Evolutionary conservation across 2,888 invertebrate genomes (phyloP), one percentile per base, ranked within the genome.

Genomic region (Leucoma salicis): DNA sequence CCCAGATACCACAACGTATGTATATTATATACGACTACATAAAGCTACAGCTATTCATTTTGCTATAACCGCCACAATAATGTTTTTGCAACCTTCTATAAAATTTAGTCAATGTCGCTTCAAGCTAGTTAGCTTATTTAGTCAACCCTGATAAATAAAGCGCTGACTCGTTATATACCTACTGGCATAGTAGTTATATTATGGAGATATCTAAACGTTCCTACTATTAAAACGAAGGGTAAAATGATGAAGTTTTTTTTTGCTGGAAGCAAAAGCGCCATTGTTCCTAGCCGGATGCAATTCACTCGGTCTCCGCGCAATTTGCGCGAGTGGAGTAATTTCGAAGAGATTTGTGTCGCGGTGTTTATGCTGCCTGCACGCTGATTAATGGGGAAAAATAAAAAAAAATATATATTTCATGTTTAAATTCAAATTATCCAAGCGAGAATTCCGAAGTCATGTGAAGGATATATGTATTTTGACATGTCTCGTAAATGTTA

Each of bases 211-310:
- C 42, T 53, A 57, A 47, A 50, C 57, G 57, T 61, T 51, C 45
- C 54, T 53, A 65, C 63, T 58, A 59, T 70, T 70, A 78, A 70
- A 80, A 77, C 67, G 73, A 74, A 74, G 74, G 70, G 67, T 75
- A 73, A 78, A 82, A 81, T 79, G 74, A 82, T 78, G 82, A 75
- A 67, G 71, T 74, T 81, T 76, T 31, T 62, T 74, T 77, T 64
- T 77, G 72, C 74, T 71, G 66, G 73, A 72, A 76, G 82, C 79
- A 65, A 78, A 78, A 83, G 82, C 76, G 68, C 74, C 77, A 86
- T 88, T 88, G 88, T 88, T 87, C 81, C 74, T 76, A 72, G 76
- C 72, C 85, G 88, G 86, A 87, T 87, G 84, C 86, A 86, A 87
- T 87, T 87, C 85, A 79, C 78, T 85, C 82, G 78, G 78, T 74